Evolutionary conservation across 2,888 invertebrate species (phyloP).

Genomic region (Scaptomyza flava): DNA sequence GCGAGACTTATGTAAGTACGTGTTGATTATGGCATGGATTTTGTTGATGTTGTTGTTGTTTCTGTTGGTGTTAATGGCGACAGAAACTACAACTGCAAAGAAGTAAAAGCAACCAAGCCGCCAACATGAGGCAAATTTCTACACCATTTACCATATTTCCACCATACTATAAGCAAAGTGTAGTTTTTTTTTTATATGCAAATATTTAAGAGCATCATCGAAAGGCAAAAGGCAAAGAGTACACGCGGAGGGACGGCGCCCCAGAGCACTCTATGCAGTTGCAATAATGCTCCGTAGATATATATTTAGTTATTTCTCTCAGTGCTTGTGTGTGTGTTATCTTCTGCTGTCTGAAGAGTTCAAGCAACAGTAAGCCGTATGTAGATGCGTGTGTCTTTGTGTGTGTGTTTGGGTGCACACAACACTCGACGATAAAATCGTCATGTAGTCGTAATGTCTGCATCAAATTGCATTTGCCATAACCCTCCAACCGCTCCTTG

Average conservation of each 20-base stretch:
- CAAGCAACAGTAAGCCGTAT: slow-evolving; percentile 64
- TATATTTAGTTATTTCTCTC: slow-evolving; percentile 13
- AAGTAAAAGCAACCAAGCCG: slow-evolving; percentile 9
- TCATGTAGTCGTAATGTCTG: slow-evolving; percentile 80
- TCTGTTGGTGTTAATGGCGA: slow-evolving; percentile 66
- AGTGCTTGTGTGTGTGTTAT: slow-evolving; percentile 32
- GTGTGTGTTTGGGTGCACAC: slow-evolving; percentile 32
- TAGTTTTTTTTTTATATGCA: slow-evolving; percentile 72
- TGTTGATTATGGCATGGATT: slow-evolving; percentile 74
- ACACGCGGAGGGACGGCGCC: background rate
- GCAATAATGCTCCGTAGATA: slow-evolving; percentile 43
- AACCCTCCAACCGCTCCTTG: slow-evolving; percentile 26
- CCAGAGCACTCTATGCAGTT: slow-evolving; percentile 37
- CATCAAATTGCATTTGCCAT: slow-evolving; percentile 77
- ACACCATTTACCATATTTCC: slow-evolving; percentile 79
- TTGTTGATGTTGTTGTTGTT: slow-evolving; percentile 57
- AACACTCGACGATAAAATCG: slow-evolving; percentile 81
- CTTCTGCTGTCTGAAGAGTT: slow-evolving; percentile 49
- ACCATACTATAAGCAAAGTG: slow-evolving; percentile 62
- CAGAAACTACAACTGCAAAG: slow-evolving; percentile 42
- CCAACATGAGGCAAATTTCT: slow-evolving; percentile 64
- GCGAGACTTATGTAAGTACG: slow-evolving; percentile 69
- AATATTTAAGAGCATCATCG: slow-evolving; percentile 80
- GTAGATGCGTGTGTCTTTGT: slow-evolving; percentile 24
- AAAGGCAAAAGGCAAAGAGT: slow-evolving; percentile 69